A percentile compares a stretch with the other conserved stretches of the same genome.
These are phyloP conservation scores for Lithobates pipiens DNA, from an alignment of 2,797 vertebrate genomes.

Conservation along the genomic window DNA sequence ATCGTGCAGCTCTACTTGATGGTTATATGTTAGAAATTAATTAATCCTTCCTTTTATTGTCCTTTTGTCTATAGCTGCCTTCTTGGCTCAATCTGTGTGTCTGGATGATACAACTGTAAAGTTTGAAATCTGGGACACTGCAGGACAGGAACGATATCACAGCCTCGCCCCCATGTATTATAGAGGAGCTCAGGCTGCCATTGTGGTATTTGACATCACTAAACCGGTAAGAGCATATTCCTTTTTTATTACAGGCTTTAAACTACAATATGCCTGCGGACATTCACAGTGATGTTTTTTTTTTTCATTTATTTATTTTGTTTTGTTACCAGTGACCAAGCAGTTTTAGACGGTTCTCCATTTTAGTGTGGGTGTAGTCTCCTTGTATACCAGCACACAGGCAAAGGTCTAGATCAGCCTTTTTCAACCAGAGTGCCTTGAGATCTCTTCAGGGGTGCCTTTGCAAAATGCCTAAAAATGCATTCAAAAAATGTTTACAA, in stretches of 20 bases:
- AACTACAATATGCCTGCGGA: too few species aligned
- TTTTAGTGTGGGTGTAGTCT: too few species aligned
- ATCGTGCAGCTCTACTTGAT: too few species aligned
- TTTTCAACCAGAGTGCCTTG: too few species aligned
- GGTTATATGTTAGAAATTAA: neutral
- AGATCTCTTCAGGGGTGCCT: too few species aligned
- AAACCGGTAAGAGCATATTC: slow-evolving; percentile 76
- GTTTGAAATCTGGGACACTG: slow-evolving; percentile 90
- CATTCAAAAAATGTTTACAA: too few species aligned
- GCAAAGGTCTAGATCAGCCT: neutral
- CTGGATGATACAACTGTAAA: slow-evolving; percentile 86
- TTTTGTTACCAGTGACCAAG: too few species aligned
- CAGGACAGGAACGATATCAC: slow-evolving; percentile 86
- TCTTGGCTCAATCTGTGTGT: slow-evolving; percentile 86
- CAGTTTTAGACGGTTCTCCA: too few species aligned
- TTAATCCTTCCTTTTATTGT: neutral
- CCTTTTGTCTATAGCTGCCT: slow-evolving; percentile 74
- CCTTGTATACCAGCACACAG: neutral
- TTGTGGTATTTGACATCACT: slow-evolving; percentile 87
- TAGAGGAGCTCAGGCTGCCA: slow-evolving; percentile 85
- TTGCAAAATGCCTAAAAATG: too few species aligned
- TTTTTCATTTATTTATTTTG: too few species aligned
- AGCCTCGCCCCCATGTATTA: slow-evolving; percentile 90
- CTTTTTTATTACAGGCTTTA: neutral
- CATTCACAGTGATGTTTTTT: too few species aligned